A percentile compares a stretch with the other conserved stretches of the same genome.
phyloP scores from a whole-genome alignment of 2,113 vertebrate genomes.

The Piliocolobus tephrosceles region DNA sequence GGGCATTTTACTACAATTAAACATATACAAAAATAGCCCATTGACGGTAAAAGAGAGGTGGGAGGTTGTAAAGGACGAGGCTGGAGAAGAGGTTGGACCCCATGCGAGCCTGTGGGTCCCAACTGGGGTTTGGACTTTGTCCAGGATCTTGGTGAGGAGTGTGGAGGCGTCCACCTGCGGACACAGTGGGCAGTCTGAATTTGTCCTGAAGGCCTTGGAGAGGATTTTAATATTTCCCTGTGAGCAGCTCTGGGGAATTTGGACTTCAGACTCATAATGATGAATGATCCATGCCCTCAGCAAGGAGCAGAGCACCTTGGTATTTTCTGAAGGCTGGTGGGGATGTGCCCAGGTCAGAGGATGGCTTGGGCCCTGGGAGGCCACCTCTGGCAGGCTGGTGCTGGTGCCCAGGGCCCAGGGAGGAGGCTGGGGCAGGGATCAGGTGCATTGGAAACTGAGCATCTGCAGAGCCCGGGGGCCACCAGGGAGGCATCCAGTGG shows the following conservation, averaged over 20 bases:
- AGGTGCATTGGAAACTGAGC: neutral
- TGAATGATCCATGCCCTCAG: neutral
- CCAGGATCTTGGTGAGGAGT: neutral
- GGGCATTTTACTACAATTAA: neutral
- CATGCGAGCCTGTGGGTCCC: neutral
- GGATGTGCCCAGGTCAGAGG: neutral
- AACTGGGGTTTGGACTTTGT: neutral
- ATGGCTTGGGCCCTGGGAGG: too few relatives aligned
- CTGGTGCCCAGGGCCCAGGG: neutral
- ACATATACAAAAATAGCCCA: neutral
- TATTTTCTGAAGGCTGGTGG: neutral
- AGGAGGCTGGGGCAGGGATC: neutral
- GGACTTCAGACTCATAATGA: neutral
- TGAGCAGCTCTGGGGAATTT: neutral
- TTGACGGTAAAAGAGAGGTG: neutral
- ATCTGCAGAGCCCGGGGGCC: neutral
- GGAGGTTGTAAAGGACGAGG: neutral
- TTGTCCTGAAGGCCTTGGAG: neutral
- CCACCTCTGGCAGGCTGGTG: neutral
- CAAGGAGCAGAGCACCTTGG: neutral
- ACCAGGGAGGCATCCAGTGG: neutral
- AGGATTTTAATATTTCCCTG: neutral
- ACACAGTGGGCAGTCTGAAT: neutral
- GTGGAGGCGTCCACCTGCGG: neutral
- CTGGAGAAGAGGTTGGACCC: neutral